Conservation (phyloP, 2,888 invertebrate species). For the Troglohyphantes excavatus region DNA sequence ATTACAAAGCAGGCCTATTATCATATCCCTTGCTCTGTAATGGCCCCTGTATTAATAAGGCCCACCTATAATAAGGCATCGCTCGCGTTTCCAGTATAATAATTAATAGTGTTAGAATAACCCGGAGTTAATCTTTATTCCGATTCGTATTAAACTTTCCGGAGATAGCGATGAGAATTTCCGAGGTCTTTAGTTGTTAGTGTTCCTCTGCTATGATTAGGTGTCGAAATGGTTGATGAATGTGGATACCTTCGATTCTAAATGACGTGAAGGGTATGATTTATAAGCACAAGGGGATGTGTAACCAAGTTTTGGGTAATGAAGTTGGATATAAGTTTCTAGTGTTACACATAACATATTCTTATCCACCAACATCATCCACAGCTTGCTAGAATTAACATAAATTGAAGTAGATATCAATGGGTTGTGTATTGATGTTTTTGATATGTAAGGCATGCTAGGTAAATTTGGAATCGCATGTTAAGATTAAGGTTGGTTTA, state of each 20-base stretch:
- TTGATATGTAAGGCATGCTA: too few relatives aligned
- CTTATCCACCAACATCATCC: too few relatives aligned
- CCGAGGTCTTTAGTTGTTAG: conserved; percentile 10
- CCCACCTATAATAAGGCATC: not conserved
- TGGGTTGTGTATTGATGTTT: too few relatives aligned
- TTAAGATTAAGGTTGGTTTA: too few relatives aligned
- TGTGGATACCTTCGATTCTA: not conserved
- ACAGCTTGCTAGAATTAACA: not conserved
- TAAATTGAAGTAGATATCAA: too few relatives aligned
- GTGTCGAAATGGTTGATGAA: conserved; percentile 14
- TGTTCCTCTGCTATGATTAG: conserved; percentile 6
- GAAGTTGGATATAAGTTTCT: not conserved
- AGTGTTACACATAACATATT: too few relatives aligned
- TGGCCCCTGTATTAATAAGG: conserved; percentile 65
- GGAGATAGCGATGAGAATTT: not conserved
- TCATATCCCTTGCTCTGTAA: conserved; percentile 59
- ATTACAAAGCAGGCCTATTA: conserved; percentile 59
- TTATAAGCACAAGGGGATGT: not conserved
- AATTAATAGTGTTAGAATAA: conserved; percentile 63
- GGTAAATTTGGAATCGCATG: too few relatives aligned
- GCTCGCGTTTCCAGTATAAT: conserved; percentile 31
- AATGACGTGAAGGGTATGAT: not conserved
- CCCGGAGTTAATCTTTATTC: conserved; percentile 53
- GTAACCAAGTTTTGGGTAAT: not conserved
- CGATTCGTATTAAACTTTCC: conserved; percentile 30